Evolutionary conservation across 2,888 invertebrate genomes (phyloP).

Genomic region (Taphrorychus bicolor): DNA sequence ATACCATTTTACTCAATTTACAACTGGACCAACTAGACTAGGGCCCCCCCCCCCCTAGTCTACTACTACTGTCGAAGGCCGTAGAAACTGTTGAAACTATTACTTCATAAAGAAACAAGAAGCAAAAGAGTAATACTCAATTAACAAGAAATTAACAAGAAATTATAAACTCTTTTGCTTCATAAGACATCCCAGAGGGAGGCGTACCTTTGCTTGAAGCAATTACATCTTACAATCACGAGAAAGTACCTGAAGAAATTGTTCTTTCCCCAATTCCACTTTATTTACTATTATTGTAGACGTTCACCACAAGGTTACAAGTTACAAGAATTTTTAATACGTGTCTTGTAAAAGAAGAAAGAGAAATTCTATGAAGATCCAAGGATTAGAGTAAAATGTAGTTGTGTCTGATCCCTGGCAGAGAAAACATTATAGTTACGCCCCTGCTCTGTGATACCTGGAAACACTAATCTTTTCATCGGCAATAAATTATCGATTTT

Average conservation of each 20-base stretch:
- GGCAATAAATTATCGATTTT: no score
- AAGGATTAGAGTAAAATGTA: no score
- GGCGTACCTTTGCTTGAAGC: slow-evolving; percentile 43
- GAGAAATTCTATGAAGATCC: no score
- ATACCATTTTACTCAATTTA: slow-evolving; percentile 40
- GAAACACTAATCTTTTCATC: no score
- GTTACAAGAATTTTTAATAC: no score
- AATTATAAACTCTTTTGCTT: slow-evolving; percentile 55
- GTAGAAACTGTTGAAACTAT: slow-evolving; percentile 48
- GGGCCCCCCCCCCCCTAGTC: slow-evolving; percentile 42
- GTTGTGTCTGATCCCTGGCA: no score
- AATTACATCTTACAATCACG: slow-evolving; percentile 43
- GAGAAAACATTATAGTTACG: no score
- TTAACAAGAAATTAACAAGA: slow-evolving; percentile 58
- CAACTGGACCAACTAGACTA: slow-evolving; percentile 33
- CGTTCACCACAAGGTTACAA: no score
- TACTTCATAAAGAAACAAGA: slow-evolving; percentile 46
- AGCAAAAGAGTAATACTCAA: slow-evolving; percentile 55
- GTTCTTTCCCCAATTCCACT: no score
- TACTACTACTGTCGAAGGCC: slow-evolving; percentile 46
- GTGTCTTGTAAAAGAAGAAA: no score
- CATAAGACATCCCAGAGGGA: slow-evolving; percentile 47
- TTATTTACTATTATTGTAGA: no score
- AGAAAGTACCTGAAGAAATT: slow-evolving; percentile 53
- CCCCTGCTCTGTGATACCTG: no score